Conservation (phyloP, 2,797 vertebrate genomes). For the Oreochromis grahami region DNA sequence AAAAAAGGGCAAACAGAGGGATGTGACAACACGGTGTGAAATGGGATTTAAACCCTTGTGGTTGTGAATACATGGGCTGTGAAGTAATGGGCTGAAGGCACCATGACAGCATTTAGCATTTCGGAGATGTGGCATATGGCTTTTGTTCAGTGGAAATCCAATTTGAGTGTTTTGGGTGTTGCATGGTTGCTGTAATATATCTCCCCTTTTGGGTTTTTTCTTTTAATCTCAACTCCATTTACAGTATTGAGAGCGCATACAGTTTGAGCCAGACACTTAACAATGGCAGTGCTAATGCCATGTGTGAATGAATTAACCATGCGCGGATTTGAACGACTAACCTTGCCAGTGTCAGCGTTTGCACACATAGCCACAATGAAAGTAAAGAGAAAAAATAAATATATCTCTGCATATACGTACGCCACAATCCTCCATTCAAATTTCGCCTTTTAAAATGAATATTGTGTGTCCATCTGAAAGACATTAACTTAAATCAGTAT, state of each 20-base stretch:
- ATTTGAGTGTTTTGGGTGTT: constrained; percentile 50
- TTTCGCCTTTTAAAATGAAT: neutral
- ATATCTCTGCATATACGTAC: neutral
- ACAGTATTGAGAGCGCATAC: neutral
- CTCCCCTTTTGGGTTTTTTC: constrained; percentile 9
- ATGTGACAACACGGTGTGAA: constrained; percentile 59
- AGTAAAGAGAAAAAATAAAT: neutral
- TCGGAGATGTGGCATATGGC: constrained; percentile 11
- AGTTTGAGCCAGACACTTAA: neutral
- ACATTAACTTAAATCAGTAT: neutral
- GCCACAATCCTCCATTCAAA: neutral
- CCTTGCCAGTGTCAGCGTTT: neutral
- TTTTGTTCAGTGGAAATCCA: constrained; percentile 64
- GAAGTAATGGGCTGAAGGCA: constrained; percentile 54
- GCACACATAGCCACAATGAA: neutral
- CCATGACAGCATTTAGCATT: constrained; percentile 41
- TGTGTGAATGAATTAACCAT: constrained; percentile 8
- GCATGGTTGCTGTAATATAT: constrained; percentile 32
- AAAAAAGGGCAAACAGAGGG: constrained; percentile 29
- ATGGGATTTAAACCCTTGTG: constrained; percentile 67
- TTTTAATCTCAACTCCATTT: constrained; percentile 34
- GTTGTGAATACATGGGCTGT: constrained; percentile 30
- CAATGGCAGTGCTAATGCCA: neutral
- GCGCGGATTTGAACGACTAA: constrained; percentile 21
- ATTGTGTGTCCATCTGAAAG: neutral